These are phyloP conservation scores for Labrus mixtus DNA, from an alignment of 2,113 vertebrate species.

Conservation along the genomic window DNA sequence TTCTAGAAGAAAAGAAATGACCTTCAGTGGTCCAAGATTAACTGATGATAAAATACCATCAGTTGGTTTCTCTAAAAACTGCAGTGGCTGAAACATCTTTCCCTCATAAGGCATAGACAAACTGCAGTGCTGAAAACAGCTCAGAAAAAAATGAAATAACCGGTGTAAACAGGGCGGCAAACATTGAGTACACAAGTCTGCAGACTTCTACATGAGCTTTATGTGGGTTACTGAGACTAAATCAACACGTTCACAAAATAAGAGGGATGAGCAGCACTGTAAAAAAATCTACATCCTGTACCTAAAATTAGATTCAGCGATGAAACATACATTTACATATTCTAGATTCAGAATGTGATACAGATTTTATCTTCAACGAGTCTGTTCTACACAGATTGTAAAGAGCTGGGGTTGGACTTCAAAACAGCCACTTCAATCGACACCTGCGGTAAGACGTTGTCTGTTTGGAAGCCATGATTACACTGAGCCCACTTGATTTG, in stretches of 20 bases:
- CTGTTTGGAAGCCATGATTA: constrained; percentile 16
- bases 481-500: constrained; percentile 16
- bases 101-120: no score
- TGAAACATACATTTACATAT: neutral
- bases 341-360: neutral
- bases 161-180: neutral
- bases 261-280: neutral
- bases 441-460: constrained; percentile 13
- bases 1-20: neutral
- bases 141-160: constrained; percentile 2
- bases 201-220: neutral
- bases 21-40: neutral
- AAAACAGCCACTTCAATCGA: constrained; percentile 1
- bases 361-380: constrained; percentile 7
- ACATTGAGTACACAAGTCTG: neutral
- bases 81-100: no score
- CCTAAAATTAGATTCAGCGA: neutral
- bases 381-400: constrained; percentile 17
- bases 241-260: neutral
- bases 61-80: constrained; percentile 16
- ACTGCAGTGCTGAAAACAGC: neutral
- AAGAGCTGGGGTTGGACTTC: neutral
- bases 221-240: neutral
- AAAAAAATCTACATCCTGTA: constrained; percentile 1
- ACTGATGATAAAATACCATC: constrained; percentile 9